A percentile compares a stretch with the other conserved stretches of the same genome.
Conservation (phyloP, 1,140 invertebrate species). For the Bombus difficillimus region DNA sequence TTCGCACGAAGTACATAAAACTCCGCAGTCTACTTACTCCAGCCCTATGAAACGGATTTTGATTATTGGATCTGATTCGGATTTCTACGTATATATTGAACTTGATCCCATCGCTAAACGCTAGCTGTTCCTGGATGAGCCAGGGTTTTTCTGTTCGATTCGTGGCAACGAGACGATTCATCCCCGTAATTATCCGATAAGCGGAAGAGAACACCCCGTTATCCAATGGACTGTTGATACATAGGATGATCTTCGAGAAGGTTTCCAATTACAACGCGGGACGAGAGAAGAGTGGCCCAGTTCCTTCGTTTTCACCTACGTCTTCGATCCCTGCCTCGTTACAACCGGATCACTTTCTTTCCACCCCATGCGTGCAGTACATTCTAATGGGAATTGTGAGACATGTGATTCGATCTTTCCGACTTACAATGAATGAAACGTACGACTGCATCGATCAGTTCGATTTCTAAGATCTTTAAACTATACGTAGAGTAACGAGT, state of each 20-base stretch:
- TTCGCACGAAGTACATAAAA: too few species aligned
- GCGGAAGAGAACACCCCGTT: slow-evolving; percentile 62
- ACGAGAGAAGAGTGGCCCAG: slow-evolving; percentile 62
- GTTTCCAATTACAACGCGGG: slow-evolving; percentile 71
- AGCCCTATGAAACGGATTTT: too few species aligned
- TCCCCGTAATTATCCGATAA: slow-evolving; percentile 76
- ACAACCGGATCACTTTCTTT: background rate
- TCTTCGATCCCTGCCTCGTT: background rate
- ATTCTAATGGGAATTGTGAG: too few species aligned
- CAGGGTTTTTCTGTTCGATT: slow-evolving; percentile 43
- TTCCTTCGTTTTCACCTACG: slow-evolving; percentile 53
- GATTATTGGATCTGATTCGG: too few species aligned
- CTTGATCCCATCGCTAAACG: background rate
- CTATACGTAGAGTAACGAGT: background rate
- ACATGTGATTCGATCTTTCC: background rate
- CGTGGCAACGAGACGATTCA: slow-evolving; percentile 56
- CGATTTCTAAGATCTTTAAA: too few species aligned
- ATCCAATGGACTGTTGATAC: slow-evolving; percentile 67
- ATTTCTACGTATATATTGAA: background rate
- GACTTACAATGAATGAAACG: background rate
- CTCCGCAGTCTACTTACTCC: too few species aligned
- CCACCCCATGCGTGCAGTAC: background rate
- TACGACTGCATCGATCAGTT: background rate
- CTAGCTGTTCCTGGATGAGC: background rate
- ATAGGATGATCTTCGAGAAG: slow-evolving; percentile 56